Base-by-base conservation (phyloP, 1,140 invertebrate species). In the Drosophila obscura region DNA sequence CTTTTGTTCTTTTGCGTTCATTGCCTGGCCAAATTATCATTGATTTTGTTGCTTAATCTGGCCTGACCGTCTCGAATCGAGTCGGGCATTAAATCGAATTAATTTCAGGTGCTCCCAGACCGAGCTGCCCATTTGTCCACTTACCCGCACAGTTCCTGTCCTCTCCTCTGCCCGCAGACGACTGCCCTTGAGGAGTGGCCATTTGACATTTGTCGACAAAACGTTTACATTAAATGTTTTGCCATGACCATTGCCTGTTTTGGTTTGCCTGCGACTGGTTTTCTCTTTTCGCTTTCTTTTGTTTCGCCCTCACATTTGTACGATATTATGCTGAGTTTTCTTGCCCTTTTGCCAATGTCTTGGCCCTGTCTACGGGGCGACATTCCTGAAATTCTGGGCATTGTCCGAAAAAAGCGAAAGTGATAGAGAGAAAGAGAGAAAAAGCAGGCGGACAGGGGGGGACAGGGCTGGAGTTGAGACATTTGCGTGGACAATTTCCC, bases 201-300 rank as follows among this genome's bases (percentile, higher is more conserved):
- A 87, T 85, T 87, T 85, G 82, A 88, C 83, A 88, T 88, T 88
- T 88, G 83, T 80, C 83, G 83, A 88, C 83, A 83, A 88, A 88
- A 88, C 83, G 83, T 88, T 88, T 88, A 88, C 83, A 88, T 88
- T 88, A 88, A 88, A 88, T 88, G 76, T 88, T 88, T 82, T 77
- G 83, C 72, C 79, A 75, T 76, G 80, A 82, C 82, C 76, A 58
- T 77, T 78, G 83, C 68, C 63, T 57, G 22, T 68, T 80, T 50
- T 71, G 62, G 43, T 56, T 57, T 60, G 57, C 31, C 26, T 66
- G 35, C 22, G 19, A 44, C 39, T 55, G 35, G 39, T 39, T 58
- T 44, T 60, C 49, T 50, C 45, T 44, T 50, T 67, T 53, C 39
- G 11, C 19, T 44, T 45, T 28, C 16, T 50, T 46, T 63, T 72